phyloP scores from a whole-genome alignment of 1,140 invertebrate genomes.

The Heliothis subflexa region DNA sequence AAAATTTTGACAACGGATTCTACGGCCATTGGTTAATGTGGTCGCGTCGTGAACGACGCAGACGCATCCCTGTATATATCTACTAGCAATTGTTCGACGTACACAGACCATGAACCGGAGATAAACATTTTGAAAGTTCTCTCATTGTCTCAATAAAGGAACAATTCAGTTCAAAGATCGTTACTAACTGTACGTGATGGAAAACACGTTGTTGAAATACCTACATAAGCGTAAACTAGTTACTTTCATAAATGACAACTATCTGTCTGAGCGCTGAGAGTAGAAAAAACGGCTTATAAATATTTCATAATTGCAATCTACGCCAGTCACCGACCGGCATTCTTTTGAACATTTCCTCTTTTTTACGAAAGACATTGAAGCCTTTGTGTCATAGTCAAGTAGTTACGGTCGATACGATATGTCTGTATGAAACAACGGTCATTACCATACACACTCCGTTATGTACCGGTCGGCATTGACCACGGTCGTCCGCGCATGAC shows the following conservation, averaged over 20 bases:
- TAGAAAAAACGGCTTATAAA: neutral
- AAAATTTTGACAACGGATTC: slow-evolving; percentile 49
- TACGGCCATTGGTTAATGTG: slow-evolving; percentile 53
- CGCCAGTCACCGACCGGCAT: slow-evolving; percentile 38
- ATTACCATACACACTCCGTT: slow-evolving; percentile 70
- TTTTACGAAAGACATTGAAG: slow-evolving; percentile 53
- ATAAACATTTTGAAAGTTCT: slow-evolving; percentile 56
- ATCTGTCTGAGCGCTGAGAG: neutral
- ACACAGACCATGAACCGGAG: slow-evolving; percentile 58
- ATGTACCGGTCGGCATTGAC: slow-evolving; percentile 66
- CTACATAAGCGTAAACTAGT: neutral
- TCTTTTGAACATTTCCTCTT: slow-evolving; percentile 53
- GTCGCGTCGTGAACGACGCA: slow-evolving; percentile 54
- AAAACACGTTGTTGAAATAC: slow-evolving; percentile 16
- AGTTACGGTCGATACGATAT: slow-evolving; percentile 53
- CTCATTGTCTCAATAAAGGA: slow-evolving; percentile 45
- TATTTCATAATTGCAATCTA: slow-evolving; percentile 41
- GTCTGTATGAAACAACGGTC: slow-evolving; percentile 56
- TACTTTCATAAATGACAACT: slow-evolving; percentile 31
- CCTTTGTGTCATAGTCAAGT: slow-evolving; percentile 47
- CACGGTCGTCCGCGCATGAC: slow-evolving; percentile 59
- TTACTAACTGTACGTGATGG: neutral
- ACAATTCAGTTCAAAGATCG: neutral
- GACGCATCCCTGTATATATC: slow-evolving; percentile 56
- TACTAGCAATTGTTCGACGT: slow-evolving; percentile 57